A percentile compares a stretch with the other conserved stretches of the same genome.
Evolutionary conservation across 1,140 invertebrate species (phyloP).

Genomic region (Chlorops oryzae): DNA sequence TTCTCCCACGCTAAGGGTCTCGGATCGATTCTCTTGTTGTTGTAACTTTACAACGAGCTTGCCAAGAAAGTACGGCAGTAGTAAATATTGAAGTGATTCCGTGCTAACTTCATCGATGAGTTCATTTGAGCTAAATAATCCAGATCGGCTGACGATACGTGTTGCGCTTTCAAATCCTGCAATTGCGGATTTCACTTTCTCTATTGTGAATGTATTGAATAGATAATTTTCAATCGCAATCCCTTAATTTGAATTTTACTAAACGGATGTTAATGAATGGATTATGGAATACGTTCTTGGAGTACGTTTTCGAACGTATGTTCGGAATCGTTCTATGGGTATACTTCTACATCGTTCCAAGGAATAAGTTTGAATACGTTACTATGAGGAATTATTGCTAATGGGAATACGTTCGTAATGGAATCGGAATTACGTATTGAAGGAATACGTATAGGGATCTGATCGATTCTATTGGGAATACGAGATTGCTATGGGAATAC

Average conservation of each 20-base stretch:
- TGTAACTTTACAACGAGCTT: slow-evolving; percentile 55
- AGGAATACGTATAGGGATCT: too few species aligned
- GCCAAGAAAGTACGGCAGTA: slow-evolving; percentile 78
- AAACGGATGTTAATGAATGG: too few species aligned
- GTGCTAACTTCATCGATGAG: slow-evolving; percentile 78
- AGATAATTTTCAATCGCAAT: slow-evolving; percentile 18
- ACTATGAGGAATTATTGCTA: too few species aligned
- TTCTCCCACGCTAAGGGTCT: slow-evolving; percentile 66
- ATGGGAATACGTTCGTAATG: too few species aligned
- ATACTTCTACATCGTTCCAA: too few species aligned
- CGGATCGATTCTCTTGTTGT: slow-evolving; percentile 61
- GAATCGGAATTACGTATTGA: too few species aligned
- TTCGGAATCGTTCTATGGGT: too few species aligned
- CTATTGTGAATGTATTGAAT: slow-evolving; percentile 47
- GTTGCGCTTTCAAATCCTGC: slow-evolving; percentile 70
- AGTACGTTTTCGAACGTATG: too few species aligned
- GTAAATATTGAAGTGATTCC: slow-evolving; percentile 74
- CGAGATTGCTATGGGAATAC: too few species aligned
- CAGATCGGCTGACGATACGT: slow-evolving; percentile 66
- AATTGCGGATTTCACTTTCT: slow-evolving; percentile 63
- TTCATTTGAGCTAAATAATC: slow-evolving; percentile 86
- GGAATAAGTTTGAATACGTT: too few species aligned
- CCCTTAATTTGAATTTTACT: background rate
- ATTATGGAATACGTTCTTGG: too few species aligned
- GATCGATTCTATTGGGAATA: too few species aligned